A percentile compares a stretch with the other conserved stretches of the same genome.
These are phyloP conservation scores for Helogale parvula DNA, from an alignment of 2,113 vertebrate genomes.

Conservation along the genomic window DNA sequence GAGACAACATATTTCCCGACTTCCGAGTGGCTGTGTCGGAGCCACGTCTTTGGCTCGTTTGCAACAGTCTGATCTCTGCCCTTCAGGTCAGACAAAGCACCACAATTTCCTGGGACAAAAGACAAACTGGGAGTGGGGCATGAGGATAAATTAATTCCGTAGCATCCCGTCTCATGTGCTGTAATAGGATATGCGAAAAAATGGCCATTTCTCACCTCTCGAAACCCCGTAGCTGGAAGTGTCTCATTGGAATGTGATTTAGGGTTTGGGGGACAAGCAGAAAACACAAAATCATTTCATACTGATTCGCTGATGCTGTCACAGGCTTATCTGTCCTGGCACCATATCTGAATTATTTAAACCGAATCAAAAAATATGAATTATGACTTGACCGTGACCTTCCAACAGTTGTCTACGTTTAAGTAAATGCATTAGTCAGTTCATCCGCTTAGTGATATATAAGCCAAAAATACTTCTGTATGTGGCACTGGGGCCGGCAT, in stretches of 20 bases:
- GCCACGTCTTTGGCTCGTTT: fast-evolving
- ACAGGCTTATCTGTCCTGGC: not conserved
- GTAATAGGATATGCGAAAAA: not conserved
- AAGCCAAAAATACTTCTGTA: not conserved
- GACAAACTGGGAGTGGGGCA: not conserved
- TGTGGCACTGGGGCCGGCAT: no score
- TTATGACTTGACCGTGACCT: not conserved
- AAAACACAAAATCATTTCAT: not conserved
- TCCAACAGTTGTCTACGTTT: not conserved
- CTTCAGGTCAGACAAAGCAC: not conserved
- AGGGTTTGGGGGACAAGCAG: not conserved
- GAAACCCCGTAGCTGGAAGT: not conserved
- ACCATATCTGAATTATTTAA: not conserved
- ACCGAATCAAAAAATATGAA: not conserved
- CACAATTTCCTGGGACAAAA: not conserved
- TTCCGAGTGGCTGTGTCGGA: not conserved
- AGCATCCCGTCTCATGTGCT: not conserved
- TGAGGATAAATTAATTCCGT: not conserved
- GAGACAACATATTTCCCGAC: fast-evolving
- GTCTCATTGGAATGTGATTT: not conserved
- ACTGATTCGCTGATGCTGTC: not conserved
- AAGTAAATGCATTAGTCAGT: not conserved
- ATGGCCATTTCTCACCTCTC: not conserved
- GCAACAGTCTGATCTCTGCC: not conserved
- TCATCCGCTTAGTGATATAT: not conserved